Conservation (phyloP, 2,113 vertebrate species). For the Ctenomys sociabilis region DNA sequence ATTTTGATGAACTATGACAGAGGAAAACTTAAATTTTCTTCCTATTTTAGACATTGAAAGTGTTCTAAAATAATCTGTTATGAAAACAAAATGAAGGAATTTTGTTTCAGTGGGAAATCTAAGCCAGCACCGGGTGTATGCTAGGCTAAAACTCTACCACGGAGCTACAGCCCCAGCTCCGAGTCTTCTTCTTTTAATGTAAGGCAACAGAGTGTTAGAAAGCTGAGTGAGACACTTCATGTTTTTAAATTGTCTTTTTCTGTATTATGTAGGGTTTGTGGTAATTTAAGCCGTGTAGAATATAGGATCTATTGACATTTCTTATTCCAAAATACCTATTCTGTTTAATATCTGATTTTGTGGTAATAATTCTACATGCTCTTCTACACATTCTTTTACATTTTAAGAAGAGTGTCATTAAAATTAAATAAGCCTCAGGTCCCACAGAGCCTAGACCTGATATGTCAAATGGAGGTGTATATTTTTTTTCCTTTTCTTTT, state of each 20-base stretch:
- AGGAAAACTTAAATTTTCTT: conserved; percentile 10
- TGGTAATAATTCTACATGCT: neutral
- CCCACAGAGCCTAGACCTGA: neutral
- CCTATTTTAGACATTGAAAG: conserved; percentile 18
- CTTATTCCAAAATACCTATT: conserved; percentile 4
- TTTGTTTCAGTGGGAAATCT: neutral
- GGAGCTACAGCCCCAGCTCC: neutral
- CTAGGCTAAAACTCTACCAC: neutral
- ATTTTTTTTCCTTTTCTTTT: neutral
- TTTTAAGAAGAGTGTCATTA: too few relatives aligned
- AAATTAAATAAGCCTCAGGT: neutral
- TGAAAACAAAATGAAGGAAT: neutral
- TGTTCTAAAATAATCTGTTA: neutral
- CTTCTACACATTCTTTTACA: too few relatives aligned
- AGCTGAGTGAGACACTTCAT: neutral
- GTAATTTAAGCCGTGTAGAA: neutral
- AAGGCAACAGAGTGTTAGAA: neutral
- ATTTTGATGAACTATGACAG: neutral
- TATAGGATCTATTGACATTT: neutral
- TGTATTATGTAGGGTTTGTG: neutral
- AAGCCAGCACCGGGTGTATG: neutral
- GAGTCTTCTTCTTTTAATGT: neutral
- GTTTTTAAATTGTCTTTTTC: neutral
- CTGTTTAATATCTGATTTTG: conserved; percentile 9
- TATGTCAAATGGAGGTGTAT: neutral